A percentile compares a stretch with the other conserved stretches of the same genome.
These are phyloP conservation scores for Uropsilus gracilis DNA, from an alignment of 2,113 vertebrate species.

Conservation along the genomic window DNA sequence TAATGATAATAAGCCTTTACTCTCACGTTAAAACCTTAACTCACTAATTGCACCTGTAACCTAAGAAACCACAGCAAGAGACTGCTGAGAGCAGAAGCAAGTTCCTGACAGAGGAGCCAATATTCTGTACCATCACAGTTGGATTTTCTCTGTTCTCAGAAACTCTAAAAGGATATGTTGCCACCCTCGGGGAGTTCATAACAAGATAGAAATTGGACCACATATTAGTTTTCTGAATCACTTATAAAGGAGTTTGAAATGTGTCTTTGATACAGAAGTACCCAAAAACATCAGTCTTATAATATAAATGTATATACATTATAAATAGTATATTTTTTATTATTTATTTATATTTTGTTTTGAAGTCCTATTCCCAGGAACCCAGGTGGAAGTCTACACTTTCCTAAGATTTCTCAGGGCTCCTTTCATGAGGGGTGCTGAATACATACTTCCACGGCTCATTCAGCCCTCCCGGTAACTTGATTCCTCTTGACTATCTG, in stretches of 20 bases:
- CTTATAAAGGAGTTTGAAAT: not conserved
- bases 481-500: not conserved
- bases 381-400: not conserved
- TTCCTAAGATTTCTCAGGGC: not conserved
- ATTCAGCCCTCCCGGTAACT: not conserved
- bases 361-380: not conserved
- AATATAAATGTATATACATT: not conserved
- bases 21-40: not conserved
- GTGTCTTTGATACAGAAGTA: not conserved
- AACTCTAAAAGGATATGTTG: slow-evolving; percentile 18
- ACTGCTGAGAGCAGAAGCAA: not conserved
- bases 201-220: not conserved
- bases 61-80: not conserved
- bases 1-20: slow-evolving; percentile 8
- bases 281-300: not conserved
- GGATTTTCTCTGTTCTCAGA: slow-evolving; percentile 24
- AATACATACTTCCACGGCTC: not conserved
- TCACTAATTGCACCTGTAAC: slow-evolving; percentile 6
- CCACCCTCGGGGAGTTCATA: not conserved
- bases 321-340: too few relatives aligned
- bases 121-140: not conserved
- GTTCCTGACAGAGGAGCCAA: not conserved
- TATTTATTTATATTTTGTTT: too few relatives aligned
- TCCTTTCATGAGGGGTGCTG: not conserved
- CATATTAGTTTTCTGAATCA: not conserved